These are phyloP conservation scores for Anguilla obscura DNA, from an alignment of 2,797 vertebrate species.

Conservation along the genomic window DNA sequence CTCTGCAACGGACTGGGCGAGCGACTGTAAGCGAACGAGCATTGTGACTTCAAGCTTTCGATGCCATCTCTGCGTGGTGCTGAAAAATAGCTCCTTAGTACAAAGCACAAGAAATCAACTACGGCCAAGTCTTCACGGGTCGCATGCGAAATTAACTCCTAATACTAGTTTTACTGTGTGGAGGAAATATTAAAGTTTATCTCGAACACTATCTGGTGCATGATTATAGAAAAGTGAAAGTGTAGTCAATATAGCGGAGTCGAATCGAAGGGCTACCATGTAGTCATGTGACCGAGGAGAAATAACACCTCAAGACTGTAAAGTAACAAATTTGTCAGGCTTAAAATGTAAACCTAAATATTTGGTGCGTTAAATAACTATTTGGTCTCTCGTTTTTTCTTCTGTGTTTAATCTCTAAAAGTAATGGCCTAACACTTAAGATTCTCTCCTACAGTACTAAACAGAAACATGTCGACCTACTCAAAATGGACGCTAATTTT, in stretches of 20 bases:
- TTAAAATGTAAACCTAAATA: slow-evolving; percentile 35
- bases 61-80: slow-evolving; percentile 82
- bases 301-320: slow-evolving; percentile 67
- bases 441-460: slow-evolving; percentile 66
- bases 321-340: slow-evolving; percentile 69
- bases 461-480: slow-evolving; percentile 89
- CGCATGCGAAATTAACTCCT: slow-evolving; percentile 31
- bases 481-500: slow-evolving; percentile 93
- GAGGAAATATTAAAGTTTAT: slow-evolving; percentile 48
- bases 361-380: not conserved
- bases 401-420: slow-evolving; percentile 22
- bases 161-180: slow-evolving; percentile 19
- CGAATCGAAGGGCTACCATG: slow-evolving; percentile 73
- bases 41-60: slow-evolving; percentile 52
- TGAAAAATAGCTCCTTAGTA: slow-evolving; percentile 67
- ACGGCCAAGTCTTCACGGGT: not conserved
- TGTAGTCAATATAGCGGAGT: slow-evolving; percentile 55
- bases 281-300: slow-evolving; percentile 75
- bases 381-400: slow-evolving; percentile 2
- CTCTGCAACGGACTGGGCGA: slow-evolving; percentile 34
- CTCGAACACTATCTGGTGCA: slow-evolving; percentile 40
- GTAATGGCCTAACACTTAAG: slow-evolving; percentile 48
- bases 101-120: slow-evolving; percentile 46
- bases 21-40: slow-evolving; percentile 28
- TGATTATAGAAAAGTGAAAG: slow-evolving; percentile 70